Evolutionary conservation across 2,797 vertebrate genomes (phyloP), one percentile per base, ranked within the genome.

Genomic region (Acanthurus leucopareius): DNA sequence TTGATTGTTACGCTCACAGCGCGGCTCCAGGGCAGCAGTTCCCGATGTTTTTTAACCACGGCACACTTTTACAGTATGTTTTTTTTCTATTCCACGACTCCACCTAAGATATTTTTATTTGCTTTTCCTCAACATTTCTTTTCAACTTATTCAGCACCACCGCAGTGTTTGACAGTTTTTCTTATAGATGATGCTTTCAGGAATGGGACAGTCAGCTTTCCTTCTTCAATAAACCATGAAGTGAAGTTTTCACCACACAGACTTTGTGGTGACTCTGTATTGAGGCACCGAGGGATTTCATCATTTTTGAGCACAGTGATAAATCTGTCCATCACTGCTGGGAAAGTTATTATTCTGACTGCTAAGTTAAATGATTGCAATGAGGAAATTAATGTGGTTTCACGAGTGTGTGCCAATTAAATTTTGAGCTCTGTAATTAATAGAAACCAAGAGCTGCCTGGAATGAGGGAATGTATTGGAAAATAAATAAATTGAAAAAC

Each of bases 361-460:
- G 28, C 47, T 20, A 69, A 73, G 61, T 54, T 19, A 28, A 74
- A 69, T 70, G 49, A 49, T 69, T 51, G 15, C 49, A n/a, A 35
- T 53, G 4, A 63, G 49, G 19, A 20, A 69, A 60, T 59, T 58
- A 47, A 71, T 72, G 47, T 1, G 8, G 19, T 73, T 63, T 49
- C 45, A 48, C 25, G 25, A 3, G 1, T 49, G 53, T 57, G 16
- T 51, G 19, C 66, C 60, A 69, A 48, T 42, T 63, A 6, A 56
- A 79, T 66, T 49, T 35, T 13, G 60, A 73, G 69, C 54, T 59
- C 9, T 20, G 6, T 5, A 74, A 78, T 66, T 0, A 71, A 68
- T 40, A 9, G 32, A 69, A 75, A 65, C 60, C 47, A 49, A 40
- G n/a, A 25, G 53, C 59, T 40, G 28, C 20, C 17, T 61, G 40